Evolutionary conservation across 1,140 invertebrate species (phyloP).

Genomic region (Drosophila mayri): DNA sequence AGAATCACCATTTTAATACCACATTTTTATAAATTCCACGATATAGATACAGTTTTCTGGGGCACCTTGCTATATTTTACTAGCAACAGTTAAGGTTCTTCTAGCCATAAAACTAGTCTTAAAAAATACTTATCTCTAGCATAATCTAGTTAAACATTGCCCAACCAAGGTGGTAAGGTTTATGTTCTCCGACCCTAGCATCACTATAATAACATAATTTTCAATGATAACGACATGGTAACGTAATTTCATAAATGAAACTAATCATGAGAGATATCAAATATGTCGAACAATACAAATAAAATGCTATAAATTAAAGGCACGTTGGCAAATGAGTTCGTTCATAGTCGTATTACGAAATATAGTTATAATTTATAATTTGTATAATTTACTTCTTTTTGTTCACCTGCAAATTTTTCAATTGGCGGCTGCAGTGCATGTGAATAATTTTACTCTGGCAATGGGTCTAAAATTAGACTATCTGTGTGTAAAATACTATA

Average conservation of each 20-base stretch:
- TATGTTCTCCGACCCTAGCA: no score
- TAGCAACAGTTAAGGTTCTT: background rate
- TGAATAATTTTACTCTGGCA: slow-evolving; percentile 14
- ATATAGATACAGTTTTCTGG: background rate
- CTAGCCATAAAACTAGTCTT: background rate
- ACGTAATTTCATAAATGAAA: slow-evolving; percentile 14
- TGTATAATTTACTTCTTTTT: slow-evolving; percentile 34
- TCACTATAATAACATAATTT: slow-evolving; percentile 11
- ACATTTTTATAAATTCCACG: background rate
- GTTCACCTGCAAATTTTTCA: slow-evolving; percentile 31
- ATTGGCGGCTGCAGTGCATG: slow-evolving; percentile 16
- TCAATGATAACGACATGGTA: slow-evolving; percentile 29
- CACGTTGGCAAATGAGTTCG: slow-evolving; percentile 57
- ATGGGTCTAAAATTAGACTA: slow-evolving; percentile 23
- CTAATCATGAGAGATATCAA: slow-evolving; percentile 12
- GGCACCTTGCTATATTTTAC: background rate
- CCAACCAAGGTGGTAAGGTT: background rate
- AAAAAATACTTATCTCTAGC: background rate
- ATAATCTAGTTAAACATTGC: background rate
- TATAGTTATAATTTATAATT: slow-evolving; percentile 5
- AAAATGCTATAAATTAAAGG: slow-evolving; percentile 25
- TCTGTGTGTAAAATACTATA: slow-evolving; percentile 24
- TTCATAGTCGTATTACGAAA: slow-evolving; percentile 31
- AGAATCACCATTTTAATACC: background rate
- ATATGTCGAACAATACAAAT: slow-evolving; percentile 6